phyloP scores from a whole-genome alignment of 2,113 vertebrate genomes.

The Amazona guildingii region DNA sequence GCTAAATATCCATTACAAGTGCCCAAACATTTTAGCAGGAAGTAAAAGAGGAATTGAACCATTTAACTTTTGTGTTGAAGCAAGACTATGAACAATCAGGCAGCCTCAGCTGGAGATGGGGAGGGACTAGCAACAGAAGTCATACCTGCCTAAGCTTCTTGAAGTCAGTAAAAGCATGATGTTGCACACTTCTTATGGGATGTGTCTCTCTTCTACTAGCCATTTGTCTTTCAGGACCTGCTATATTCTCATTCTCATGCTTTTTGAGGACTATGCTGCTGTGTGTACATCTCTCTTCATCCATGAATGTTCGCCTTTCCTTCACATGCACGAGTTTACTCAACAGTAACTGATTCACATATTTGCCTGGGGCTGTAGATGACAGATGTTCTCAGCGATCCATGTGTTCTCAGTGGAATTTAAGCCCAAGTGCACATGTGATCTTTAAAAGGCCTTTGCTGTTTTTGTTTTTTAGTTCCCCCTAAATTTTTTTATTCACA shows the following conservation, averaged over 20 bases:
- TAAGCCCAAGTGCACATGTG: not conserved
- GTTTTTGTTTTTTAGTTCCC: not conserved
- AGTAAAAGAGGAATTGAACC: not conserved
- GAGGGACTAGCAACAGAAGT: not conserved
- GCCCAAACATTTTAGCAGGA: not conserved
- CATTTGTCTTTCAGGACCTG: not conserved
- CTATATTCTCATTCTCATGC: not conserved
- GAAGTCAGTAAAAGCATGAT: not conserved
- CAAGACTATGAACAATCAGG: not conserved
- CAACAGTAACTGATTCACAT: constrained; percentile 1
- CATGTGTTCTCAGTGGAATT: not conserved
- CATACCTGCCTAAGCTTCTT: not conserved
- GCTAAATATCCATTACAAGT: not conserved
- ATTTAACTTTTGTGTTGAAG: not conserved
- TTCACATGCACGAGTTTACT: constrained; percentile 3
- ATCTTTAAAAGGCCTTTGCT: not conserved
- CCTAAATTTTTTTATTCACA: not conserved
- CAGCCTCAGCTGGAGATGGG: not conserved
- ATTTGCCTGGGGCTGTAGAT: constrained; percentile 28
- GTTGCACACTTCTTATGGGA: not conserved
- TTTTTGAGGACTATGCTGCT: not conserved
- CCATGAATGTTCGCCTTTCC: not conserved
- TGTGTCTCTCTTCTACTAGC: not conserved
- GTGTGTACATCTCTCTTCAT: not conserved
- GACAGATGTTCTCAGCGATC: constrained; percentile 41